Evolutionary conservation across 64 coral and sea anemone species (phyloP), one percentile per base, ranked within the genome.

Genomic region (Porites lutea): DNA sequence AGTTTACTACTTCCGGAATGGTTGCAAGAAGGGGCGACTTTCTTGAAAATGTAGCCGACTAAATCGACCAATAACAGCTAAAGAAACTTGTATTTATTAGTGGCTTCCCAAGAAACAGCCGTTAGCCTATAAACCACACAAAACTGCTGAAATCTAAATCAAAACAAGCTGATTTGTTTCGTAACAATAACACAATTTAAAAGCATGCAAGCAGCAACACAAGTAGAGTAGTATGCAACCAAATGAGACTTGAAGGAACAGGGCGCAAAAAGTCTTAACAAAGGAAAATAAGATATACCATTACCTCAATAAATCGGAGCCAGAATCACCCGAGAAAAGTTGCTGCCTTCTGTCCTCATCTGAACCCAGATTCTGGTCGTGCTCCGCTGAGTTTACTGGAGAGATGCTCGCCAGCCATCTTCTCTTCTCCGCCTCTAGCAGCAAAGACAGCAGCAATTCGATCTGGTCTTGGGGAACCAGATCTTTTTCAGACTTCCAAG

Each of bases 381-480:
- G 63, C 18, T 52, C 81, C 3, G 19, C 47, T 44, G 63, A 51
- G 63, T 84, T 84, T 4, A 84, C 81, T 58, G 89, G 89, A 48
- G 89, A 91, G 3, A 70, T 82, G 27, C 79, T 75, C 14, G 55
- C 79, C 6, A 74, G 23, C 89, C 89, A 91, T 84, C 23, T 80
- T n/a, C 59, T 65, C 55, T 84, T 59, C 72, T 91, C 89, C 13
- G 89, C 89, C 8, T 82, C 13, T n/a, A 91, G 58, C 11, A 91
- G 79, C 27, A 72, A 75, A 45, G 65, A 62, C 46, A 91, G 18
- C 70, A 91, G 60, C 54, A 45, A 48, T 61, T 91, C 69, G 48
- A 91, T 37, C 55, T 71, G 57, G 43, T 91, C 89, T 53, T 65
- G 68, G 49, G 89, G 78, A 65, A 91, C 79, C 64, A 83, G 89